phyloP scores from a whole-genome alignment of 2,797 vertebrate species.

The Pteronotus mesoamericanus region DNA sequence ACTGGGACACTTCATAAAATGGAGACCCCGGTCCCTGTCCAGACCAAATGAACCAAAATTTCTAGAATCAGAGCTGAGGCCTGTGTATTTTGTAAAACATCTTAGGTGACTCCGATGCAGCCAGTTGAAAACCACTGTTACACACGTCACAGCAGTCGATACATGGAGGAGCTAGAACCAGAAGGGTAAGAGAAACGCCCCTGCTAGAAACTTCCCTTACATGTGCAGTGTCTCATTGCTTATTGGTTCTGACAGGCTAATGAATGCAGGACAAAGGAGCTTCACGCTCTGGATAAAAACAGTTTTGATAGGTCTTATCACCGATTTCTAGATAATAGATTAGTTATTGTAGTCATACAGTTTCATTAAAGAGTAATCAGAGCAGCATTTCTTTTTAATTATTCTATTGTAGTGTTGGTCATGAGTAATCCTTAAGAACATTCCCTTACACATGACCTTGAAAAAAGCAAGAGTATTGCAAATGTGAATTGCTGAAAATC shows the following conservation, averaged over 20 bases:
- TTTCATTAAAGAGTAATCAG: constrained; percentile 1
- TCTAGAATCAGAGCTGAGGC: neutral
- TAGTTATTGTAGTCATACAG: neutral
- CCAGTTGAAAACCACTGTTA: neutral
- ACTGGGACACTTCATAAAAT: neutral
- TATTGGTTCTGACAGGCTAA: constrained; percentile 7
- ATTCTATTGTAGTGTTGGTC: neutral
- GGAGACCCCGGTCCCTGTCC: neutral
- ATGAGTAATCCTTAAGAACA: neutral
- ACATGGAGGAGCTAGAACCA: neutral
- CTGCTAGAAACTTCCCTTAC: constrained; percentile 7
- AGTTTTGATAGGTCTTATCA: neutral
- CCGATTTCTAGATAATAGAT: neutral
- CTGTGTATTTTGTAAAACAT: neutral
- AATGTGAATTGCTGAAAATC: neutral
- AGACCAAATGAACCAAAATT: neutral
- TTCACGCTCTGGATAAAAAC: constrained; percentile 35
- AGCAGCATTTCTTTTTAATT: constrained; percentile 3
- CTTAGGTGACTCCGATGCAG: neutral
- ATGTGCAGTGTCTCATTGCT: neutral
- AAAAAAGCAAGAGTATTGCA: neutral
- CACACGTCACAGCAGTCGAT: neutral
- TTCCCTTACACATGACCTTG: neutral
- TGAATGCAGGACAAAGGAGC: neutral
- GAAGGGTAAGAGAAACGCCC: neutral